These are phyloP conservation scores for Protomyctophum bolini DNA, from an alignment of 2,113 vertebrate genomes.

Conservation along the genomic window DNA sequence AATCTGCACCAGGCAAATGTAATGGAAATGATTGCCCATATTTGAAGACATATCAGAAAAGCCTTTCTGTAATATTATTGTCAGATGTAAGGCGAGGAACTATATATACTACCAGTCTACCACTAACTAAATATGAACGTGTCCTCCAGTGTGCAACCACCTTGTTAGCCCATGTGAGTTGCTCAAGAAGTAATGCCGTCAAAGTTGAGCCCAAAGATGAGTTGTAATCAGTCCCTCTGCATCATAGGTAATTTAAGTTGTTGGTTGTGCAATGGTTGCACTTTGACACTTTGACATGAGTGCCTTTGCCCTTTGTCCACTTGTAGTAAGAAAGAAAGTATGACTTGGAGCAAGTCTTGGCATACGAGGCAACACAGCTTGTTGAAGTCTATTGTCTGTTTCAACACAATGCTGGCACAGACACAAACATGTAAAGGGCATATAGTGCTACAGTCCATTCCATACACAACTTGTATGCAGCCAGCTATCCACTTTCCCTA, in stretches of 20 bases:
- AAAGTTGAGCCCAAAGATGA: too few relatives aligned
- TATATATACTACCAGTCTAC: slow-evolving; percentile 16
- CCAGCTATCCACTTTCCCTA: too few relatives aligned
- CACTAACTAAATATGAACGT: too few relatives aligned
- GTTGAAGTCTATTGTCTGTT: neutral
- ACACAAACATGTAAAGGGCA: neutral
- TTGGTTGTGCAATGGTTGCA: slow-evolving; percentile 41
- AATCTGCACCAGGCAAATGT: too few relatives aligned
- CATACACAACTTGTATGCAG: neutral
- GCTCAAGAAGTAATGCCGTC: too few relatives aligned
- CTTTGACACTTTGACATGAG: slow-evolving; percentile 48
- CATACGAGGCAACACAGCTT: slow-evolving; percentile 4
- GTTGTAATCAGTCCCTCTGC: neutral
- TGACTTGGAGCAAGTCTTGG: neutral
- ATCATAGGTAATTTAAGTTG: neutral
- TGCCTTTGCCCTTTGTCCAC: neutral
- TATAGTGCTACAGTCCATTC: neutral
- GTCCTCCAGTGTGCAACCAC: neutral
- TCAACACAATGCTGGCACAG: neutral
- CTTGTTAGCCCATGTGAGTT: too few relatives aligned
- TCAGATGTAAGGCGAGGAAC: too few relatives aligned
- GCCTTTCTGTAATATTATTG: too few relatives aligned
- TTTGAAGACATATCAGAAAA: too few relatives aligned
- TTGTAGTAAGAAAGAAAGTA: neutral
- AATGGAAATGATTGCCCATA: too few relatives aligned